A percentile compares a stretch with the other conserved stretches of the same genome.
Evolutionary conservation across 2,113 vertebrate genomes (phyloP).

Genomic region (Hippolais icterina): DNA sequence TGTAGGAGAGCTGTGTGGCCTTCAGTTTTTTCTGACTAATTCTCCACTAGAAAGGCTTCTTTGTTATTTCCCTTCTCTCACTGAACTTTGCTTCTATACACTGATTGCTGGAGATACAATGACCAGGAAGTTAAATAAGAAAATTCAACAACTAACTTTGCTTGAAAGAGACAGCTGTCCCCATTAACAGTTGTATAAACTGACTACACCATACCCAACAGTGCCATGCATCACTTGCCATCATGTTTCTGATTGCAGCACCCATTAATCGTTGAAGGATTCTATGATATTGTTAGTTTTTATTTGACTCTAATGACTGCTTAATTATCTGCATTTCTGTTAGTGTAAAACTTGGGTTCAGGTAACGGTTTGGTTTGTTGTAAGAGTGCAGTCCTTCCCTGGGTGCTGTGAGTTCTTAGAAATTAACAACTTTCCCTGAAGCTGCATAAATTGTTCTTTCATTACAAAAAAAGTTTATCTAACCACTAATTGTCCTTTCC

Average conservation of each 20-base stretch:
- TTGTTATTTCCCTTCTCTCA: neutral
- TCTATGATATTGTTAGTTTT: neutral
- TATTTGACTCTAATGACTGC: neutral
- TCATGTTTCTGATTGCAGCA: neutral
- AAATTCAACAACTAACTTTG: neutral
- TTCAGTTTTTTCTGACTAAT: neutral
- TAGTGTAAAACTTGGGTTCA: neutral
- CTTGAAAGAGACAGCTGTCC: neutral
- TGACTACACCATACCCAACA: neutral
- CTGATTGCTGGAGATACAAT: neutral
- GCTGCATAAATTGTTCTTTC: neutral
- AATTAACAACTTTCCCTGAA: neutral
- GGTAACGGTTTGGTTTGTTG: neutral
- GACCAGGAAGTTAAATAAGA: neutral
- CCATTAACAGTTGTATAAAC: neutral
- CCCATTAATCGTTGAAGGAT: neutral
- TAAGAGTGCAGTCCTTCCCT: neutral
- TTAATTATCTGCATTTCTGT: neutral
- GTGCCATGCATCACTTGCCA: neutral
- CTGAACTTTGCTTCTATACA: neutral
- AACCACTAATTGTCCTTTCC: neutral
- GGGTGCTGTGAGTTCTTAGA: neutral
- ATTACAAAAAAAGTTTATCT: neutral
- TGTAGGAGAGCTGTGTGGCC: neutral
- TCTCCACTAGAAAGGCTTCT: neutral